A percentile compares a stretch with the other conserved stretches of the same genome.
phyloP scores from a whole-genome alignment of 2,888 invertebrate species.

The Drosophila monieri region DNA sequence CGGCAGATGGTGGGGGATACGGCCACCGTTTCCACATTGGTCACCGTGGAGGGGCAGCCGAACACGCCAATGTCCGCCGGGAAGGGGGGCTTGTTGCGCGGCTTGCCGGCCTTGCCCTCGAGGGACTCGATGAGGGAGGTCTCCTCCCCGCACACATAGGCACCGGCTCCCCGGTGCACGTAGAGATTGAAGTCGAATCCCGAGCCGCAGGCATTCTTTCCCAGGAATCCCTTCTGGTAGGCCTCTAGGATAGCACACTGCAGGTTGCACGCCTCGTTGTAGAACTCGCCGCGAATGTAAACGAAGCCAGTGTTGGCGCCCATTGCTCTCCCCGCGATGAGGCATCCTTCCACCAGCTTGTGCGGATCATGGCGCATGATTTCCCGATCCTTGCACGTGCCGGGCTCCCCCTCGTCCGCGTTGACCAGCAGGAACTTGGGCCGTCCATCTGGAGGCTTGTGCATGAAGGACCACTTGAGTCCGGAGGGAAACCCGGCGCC shows the following conservation, averaged over 20 bases:
- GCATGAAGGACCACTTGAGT: conserved; percentile 99
- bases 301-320: conserved; percentile 98
- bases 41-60: conserved; percentile 98
- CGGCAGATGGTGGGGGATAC: conserved; percentile 97
- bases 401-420: conserved; percentile 99
- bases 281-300: conserved; percentile 99
- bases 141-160: conserved; percentile 91
- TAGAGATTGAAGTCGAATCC: conserved; percentile 98
- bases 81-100: conserved; percentile 98
- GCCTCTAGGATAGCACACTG: conserved; percentile 92
- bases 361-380: conserved; percentile 99
- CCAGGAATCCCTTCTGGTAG: conserved; percentile 96
- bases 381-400: conserved; percentile 99
- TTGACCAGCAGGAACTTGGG: conserved; percentile 99
- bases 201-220: conserved; percentile 85
- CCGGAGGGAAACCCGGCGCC: conserved; percentile 99
- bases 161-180: conserved; percentile 94
- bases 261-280: conserved; percentile 98
- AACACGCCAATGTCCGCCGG: conserved; percentile 99
- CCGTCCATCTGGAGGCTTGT: conserved; percentile 96
- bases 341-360: conserved; percentile 96
- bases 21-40: conserved; percentile 99
- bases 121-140: conserved; percentile 98
- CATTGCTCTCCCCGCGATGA: conserved; percentile 97
- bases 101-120: conserved; percentile 98